Conservation (phyloP, 2,113 vertebrate species). For the Poeciliopsis retropinna region DNA sequence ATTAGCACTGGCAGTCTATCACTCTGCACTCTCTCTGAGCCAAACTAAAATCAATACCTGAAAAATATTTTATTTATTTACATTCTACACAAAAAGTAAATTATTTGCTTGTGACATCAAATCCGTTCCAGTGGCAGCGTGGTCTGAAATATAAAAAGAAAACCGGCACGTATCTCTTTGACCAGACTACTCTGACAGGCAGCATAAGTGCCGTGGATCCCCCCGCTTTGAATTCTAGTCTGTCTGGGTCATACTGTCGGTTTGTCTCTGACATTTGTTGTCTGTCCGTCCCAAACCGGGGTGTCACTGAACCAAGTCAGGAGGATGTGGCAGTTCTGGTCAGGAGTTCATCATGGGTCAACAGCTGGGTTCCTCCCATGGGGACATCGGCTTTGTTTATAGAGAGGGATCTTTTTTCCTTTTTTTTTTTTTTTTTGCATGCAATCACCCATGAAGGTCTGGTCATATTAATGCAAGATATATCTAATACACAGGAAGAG, state of each 20-base stretch:
- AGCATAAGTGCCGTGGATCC: constrained; percentile 58
- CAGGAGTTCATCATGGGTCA: constrained; percentile 73
- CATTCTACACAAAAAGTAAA: constrained; percentile 9
- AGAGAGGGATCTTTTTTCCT: constrained; percentile 21
- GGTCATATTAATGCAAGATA: constrained; percentile 59
- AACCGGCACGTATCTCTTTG: constrained; percentile 43
- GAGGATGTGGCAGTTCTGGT: constrained; percentile 71
- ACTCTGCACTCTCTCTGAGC: constrained; percentile 50
- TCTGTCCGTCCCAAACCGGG: constrained; percentile 59
- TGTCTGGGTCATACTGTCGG: constrained; percentile 68
- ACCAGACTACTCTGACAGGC: constrained; percentile 35
- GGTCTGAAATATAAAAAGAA: constrained; percentile 40
- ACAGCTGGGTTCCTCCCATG: constrained; percentile 55
- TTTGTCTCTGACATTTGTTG: constrained; percentile 47
- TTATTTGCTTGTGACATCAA: constrained; percentile 50
- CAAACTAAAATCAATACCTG: constrained; percentile 19
- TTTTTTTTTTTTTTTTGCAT: constrained; percentile 4
- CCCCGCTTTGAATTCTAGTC: constrained; percentile 68
- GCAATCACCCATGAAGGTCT: constrained; percentile 52
- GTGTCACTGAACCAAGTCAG: constrained; percentile 49
- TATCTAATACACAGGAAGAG: constrained; percentile 24
- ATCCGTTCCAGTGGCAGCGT: constrained; percentile 44
- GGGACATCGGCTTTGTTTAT: constrained; percentile 60
- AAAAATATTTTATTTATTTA: background rate
- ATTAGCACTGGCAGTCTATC: constrained; percentile 49